Conservation (phyloP, 1,140 invertebrate genomes). For the Halictus rubicundus region DNA sequence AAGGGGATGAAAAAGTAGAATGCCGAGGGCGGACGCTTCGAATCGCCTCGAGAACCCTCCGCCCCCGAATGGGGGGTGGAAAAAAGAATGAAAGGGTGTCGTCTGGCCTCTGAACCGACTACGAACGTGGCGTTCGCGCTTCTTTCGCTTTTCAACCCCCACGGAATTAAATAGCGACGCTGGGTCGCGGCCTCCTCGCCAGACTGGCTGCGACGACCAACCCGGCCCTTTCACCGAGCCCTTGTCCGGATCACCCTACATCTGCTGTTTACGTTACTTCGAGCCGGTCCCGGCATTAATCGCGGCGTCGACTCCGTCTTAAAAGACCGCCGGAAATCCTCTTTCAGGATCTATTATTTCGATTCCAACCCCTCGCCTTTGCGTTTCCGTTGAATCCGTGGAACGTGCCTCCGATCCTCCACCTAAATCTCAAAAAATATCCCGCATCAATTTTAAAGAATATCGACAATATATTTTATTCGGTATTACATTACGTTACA, state of each 20-base stretch:
- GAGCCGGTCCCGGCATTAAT: not conserved
- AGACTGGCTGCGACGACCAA: constrained; percentile 12
- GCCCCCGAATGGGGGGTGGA: too few relatives aligned
- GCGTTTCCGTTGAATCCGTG: not conserved
- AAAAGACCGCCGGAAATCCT: not conserved
- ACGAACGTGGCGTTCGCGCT: not conserved
- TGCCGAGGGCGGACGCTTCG: constrained; percentile 3
- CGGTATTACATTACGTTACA: too few relatives aligned
- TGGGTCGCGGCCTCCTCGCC: not conserved
- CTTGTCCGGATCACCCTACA: not conserved
- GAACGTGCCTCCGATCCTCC: too few relatives aligned
- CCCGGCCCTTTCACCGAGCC: constrained; percentile 16
- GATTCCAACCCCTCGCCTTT: not conserved
- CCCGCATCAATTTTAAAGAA: too few relatives aligned
- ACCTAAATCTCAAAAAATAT: too few relatives aligned
- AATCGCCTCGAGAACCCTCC: constrained; percentile 22
- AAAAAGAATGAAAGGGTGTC: constrained; percentile 22
- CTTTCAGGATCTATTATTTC: not conserved
- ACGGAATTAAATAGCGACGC: constrained; percentile 22
- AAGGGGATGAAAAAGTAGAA: not conserved
- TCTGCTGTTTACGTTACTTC: constrained; percentile 1
- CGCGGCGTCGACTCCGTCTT: not conserved
- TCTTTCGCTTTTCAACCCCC: not conserved
- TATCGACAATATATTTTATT: too few relatives aligned
- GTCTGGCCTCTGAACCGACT: constrained; percentile 16